Evolutionary conservation across 2,888 invertebrate species (phyloP).

Genomic region (Peribatodes rhomboidaria): DNA sequence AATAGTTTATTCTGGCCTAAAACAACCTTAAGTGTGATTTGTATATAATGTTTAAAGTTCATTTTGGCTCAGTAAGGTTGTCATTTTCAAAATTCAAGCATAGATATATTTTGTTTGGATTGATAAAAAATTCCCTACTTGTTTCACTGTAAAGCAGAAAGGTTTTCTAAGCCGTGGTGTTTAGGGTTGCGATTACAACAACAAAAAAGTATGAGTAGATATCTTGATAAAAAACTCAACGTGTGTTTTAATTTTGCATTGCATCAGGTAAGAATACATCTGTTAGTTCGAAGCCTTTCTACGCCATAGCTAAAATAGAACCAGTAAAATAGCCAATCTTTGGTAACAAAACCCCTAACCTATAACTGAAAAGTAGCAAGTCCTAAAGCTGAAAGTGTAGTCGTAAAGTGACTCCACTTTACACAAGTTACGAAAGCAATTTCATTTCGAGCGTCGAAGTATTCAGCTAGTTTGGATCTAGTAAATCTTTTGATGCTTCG

Average conservation of each 20-base stretch:
- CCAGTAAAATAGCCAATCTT: background rate
- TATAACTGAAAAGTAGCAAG: constrained; percentile 17
- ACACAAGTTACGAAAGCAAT: constrained; percentile 25
- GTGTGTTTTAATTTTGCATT: background rate
- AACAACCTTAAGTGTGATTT: too few relatives aligned
- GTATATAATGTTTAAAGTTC: too few relatives aligned
- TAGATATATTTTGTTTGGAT: too few relatives aligned
- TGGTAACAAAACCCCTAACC: constrained; percentile 11
- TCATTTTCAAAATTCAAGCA: too few relatives aligned
- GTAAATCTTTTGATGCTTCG: constrained; percentile 30
- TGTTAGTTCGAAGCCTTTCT: background rate
- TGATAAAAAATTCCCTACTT: too few relatives aligned
- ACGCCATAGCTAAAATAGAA: background rate
- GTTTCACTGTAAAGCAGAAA: too few relatives aligned
- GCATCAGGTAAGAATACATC: background rate
- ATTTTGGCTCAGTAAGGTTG: too few relatives aligned
- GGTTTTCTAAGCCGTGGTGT: too few relatives aligned
- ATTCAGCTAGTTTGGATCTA: constrained; percentile 29
- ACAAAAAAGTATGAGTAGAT: too few relatives aligned
- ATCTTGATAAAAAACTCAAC: background rate
- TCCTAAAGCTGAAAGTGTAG: constrained; percentile 18
- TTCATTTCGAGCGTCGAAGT: constrained; percentile 24
- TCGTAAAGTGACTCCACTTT: constrained; percentile 24
- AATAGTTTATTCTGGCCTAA: too few relatives aligned
- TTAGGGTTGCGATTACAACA: too few relatives aligned